phyloP scores from a whole-genome alignment of 2,113 vertebrate species.

The Cricetomys ansorgei region DNA sequence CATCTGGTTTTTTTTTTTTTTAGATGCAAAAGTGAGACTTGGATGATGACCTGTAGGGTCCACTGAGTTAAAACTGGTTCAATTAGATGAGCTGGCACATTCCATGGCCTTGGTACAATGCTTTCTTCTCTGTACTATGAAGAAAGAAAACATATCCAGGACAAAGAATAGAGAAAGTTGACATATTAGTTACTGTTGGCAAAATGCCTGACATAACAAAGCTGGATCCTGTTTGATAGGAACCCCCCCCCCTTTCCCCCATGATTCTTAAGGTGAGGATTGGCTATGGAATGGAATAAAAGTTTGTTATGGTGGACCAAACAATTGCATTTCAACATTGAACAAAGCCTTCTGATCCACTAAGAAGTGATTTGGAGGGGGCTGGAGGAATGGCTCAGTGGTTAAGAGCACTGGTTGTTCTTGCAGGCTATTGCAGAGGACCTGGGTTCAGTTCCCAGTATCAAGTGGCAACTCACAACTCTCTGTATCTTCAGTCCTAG shows the following conservation, averaged over 20 bases:
- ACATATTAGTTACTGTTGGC: not conserved
- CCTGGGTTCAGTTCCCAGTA: not conserved
- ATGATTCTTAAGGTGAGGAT: not conserved
- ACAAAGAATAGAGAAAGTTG: not conserved
- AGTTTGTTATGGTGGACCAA: not conserved
- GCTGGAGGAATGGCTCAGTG: not conserved
- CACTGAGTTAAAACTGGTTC: not conserved
- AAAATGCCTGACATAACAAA: not conserved
- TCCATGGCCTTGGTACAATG: not conserved
- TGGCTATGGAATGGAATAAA: not conserved
- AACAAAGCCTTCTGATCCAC: not conserved
- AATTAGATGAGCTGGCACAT: not conserved
- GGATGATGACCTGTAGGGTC: not conserved
- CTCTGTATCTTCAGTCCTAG: not conserved
- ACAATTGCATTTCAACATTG: constrained; percentile 2
- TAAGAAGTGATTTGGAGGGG: not conserved
- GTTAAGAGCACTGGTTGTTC: not conserved
- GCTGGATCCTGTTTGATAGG: not conserved
- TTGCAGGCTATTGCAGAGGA: not conserved
- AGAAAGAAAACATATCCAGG: not conserved
- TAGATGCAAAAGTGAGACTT: not conserved
- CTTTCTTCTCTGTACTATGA: not conserved
- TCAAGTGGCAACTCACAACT: not conserved
- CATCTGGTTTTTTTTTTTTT: too few relatives aligned
- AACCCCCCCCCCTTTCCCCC: too few relatives aligned